Conservation (phyloP, 2,888 invertebrate genomes). For the Agrochola lychnidis region DNA sequence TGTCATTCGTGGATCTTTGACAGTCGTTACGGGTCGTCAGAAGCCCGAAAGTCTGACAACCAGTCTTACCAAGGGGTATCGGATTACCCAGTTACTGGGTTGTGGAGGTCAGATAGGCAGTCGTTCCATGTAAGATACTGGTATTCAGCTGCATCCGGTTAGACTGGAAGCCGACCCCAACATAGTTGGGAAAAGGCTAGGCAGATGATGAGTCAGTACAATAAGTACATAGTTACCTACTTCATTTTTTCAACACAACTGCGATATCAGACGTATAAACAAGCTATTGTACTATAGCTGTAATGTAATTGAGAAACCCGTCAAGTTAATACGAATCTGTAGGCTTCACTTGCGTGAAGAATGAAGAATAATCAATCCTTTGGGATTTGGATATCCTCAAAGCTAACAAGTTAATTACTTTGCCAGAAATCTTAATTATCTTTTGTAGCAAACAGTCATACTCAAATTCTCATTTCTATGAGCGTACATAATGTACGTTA, state of each 20-base stretch:
- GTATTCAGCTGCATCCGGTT: no score
- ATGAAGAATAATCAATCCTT: conserved; percentile 3
- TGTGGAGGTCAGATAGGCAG: no score
- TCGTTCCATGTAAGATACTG: no score
- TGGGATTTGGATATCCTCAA: neutral
- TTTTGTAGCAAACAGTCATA: neutral
- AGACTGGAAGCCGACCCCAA: no score
- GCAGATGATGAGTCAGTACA: no score
- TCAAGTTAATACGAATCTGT: conserved; percentile 17
- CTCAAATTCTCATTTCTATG: neutral
- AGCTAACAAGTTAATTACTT: neutral
- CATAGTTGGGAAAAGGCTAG: no score
- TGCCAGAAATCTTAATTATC: neutral
- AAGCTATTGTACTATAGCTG: neutral
- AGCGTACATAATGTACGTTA: neutral
- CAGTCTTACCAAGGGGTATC: no score
- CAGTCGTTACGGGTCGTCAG: no score
- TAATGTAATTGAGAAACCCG: conserved; percentile 22
- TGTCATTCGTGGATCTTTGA: no score
- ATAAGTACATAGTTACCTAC: neutral
- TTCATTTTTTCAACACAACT: neutral
- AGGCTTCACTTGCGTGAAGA: neutral
- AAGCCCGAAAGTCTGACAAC: no score
- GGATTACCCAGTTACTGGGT: no score
- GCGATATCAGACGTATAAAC: neutral